Evolutionary conservation across 2,797 vertebrate species (phyloP).

Genomic region (Echiichthys vipera): DNA sequence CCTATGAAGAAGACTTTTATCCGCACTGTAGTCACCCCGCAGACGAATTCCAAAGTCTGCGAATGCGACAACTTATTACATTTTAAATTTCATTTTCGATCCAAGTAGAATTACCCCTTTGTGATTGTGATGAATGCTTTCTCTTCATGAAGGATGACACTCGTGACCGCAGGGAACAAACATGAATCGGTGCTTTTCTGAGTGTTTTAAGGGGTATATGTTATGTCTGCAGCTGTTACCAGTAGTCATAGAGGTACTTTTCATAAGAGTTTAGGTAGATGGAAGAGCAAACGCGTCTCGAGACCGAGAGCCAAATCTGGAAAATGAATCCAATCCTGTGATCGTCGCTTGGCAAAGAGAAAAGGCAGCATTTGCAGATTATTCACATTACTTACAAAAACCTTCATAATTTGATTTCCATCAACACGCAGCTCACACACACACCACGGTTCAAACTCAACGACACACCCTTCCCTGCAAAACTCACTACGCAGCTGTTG

Average conservation of each 20-base stretch:
- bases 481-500: conserved; percentile 67
- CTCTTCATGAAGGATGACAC: neutral
- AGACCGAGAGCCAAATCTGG: neutral
- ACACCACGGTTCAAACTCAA: neutral
- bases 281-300: neutral
- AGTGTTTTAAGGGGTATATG: neutral
- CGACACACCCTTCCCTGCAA: neutral
- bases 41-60: neutral
- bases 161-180: neutral
- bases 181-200: neutral
- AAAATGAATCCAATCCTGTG: neutral
- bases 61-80: neutral
- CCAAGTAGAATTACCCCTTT: neutral
- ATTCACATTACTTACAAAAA: neutral
- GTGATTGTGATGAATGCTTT: neutral
- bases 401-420: neutral
- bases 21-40: neutral
- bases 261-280: neutral
- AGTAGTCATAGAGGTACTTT: neutral
- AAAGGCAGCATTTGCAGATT: neutral
- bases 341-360: conserved; percentile 6
- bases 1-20: too few species aligned
- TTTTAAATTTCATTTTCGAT: neutral
- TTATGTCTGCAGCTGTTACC: neutral
- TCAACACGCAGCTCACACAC: neutral